Evolutionary conservation across 2,797 vertebrate species (phyloP), one percentile per base, ranked within the genome.

Genomic region (Cyprinella venusta): DNA sequence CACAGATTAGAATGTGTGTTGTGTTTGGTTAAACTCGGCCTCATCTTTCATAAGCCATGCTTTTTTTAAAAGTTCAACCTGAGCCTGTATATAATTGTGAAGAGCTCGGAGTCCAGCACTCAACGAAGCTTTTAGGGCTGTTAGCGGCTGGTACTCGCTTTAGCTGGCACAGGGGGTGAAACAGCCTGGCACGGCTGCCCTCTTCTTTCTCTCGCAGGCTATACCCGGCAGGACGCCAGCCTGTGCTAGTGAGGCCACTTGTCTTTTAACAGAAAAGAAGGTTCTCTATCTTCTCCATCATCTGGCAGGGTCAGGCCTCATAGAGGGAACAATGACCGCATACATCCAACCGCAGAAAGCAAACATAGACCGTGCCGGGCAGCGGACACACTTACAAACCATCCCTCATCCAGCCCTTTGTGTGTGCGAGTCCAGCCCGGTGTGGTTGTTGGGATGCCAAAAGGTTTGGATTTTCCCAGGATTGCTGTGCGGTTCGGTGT

Each of bases 391-490:
- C 84, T 92, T 91, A 93, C 92, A 91, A 91, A 91, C 89, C 67
- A 75, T 69, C 30, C 40, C 65, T 70, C 64, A 40, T 38, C 52
- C 19, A 65, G 26, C 16, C 65, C 45, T 65, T 36, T 74, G 21
- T 79, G 82, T 52, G 70, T 76, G 79, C 24, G n/a, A 18, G 63
- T 75, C 70, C 40, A 19, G 71, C 88, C 91, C 76, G 78, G 80
- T 84, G 80, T 85, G 16, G 91, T 90, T 92, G 91, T 89, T 92
- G 90, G 90, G 87, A 93, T 94, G 92, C 92, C 93, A 95, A 94
- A 83, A 95, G 89, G 93, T 95, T 95, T 90, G 90, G 88, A 90
- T 94, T 95, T 96, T 96, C 95, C 92, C 91, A 94, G 92, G 92
- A 94, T 89, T 89, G 88, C 8, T 69, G 87, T 19, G 74, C 74